Conservation (phyloP, 2,888 invertebrate species). For the Napeogenes inachia region DNA sequence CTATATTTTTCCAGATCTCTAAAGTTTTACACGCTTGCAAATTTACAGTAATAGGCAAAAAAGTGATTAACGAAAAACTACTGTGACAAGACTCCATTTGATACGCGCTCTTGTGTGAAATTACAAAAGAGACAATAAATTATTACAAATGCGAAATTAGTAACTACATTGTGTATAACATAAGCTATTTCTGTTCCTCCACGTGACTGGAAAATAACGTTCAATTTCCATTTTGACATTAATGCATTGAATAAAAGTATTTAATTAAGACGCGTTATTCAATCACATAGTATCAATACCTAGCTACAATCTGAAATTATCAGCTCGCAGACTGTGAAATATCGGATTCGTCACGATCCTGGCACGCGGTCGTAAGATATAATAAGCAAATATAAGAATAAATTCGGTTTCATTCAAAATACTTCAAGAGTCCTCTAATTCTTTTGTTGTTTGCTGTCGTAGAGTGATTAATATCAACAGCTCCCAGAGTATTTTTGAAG, state of each 20-base stretch:
- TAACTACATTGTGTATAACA: not conserved
- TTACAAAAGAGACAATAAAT: constrained; percentile 25
- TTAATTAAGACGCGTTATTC: constrained; percentile 23
- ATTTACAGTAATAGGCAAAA: constrained; percentile 33
- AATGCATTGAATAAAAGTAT: not conserved
- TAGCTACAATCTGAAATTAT: constrained; percentile 63
- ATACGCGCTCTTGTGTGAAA: constrained; percentile 41
- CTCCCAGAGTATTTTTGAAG: not conserved
- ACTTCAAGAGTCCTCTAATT: not conserved
- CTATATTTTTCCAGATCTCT: not conserved
- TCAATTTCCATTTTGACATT: too few species aligned
- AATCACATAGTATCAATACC: constrained; percentile 48
- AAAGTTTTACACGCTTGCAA: constrained; percentile 24
- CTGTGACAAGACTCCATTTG: constrained; percentile 40
- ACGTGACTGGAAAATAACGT: too few species aligned
- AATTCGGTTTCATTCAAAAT: not conserved
- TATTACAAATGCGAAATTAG: constrained; percentile 8
- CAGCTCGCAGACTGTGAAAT: constrained; percentile 67
- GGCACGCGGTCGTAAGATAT: constrained; percentile 57
- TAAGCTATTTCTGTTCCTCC: too few species aligned
- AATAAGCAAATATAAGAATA: constrained; percentile 34
- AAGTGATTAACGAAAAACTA: constrained; percentile 34
- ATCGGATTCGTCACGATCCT: constrained; percentile 63
- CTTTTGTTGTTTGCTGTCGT: constrained; percentile 1
- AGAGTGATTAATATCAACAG: constrained; percentile 1